A percentile compares a stretch with the other conserved stretches of the same genome.
phyloP scores from a whole-genome alignment of 64 coral and sea anemone species.

The Acropora tenuis region DNA sequence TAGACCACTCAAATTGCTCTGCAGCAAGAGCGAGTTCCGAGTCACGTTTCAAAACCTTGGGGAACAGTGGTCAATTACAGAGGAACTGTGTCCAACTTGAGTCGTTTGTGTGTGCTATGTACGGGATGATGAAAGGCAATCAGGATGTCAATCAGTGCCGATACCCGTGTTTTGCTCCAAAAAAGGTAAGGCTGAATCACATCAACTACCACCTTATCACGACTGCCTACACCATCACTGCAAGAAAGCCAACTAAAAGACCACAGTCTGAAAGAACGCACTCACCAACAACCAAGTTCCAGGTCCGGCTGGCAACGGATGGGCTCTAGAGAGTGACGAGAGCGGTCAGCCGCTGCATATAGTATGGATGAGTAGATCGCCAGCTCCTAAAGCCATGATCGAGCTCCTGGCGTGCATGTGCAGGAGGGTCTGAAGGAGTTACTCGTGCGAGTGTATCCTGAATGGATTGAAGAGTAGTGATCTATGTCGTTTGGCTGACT shows the following conservation, averaged over 20 bases:
- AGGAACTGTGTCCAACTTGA: neutral
- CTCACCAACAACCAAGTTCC: too few relatives aligned
- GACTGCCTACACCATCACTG: neutral
- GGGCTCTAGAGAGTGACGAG: neutral
- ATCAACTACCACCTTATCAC: slow-evolving; percentile 24
- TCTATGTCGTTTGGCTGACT: too few relatives aligned
- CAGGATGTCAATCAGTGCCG: neutral
- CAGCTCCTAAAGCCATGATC: slow-evolving; percentile 12
- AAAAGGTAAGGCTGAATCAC: slow-evolving; percentile 17
- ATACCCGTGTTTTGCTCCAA: slow-evolving; percentile 19
- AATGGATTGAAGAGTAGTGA: slow-evolving; percentile 7
- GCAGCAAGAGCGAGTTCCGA: neutral
- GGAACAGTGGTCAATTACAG: neutral
- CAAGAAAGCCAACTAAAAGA: slow-evolving; percentile 1
- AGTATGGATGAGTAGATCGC: neutral
- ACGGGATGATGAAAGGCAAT: neutral
- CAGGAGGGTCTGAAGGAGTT: neutral
- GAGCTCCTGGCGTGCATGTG: slow-evolving; percentile 4
- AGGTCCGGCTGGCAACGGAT: neutral
- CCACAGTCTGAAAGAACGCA: neutral
- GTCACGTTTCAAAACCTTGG: neutral
- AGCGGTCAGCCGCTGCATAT: neutral
- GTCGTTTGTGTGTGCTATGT: neutral
- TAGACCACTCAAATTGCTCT: slow-evolving; percentile 13
- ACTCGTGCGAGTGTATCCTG: slow-evolving; percentile 24